Base-by-base conservation (phyloP, 2,797 vertebrate species). In the Mus caroli region DNA sequence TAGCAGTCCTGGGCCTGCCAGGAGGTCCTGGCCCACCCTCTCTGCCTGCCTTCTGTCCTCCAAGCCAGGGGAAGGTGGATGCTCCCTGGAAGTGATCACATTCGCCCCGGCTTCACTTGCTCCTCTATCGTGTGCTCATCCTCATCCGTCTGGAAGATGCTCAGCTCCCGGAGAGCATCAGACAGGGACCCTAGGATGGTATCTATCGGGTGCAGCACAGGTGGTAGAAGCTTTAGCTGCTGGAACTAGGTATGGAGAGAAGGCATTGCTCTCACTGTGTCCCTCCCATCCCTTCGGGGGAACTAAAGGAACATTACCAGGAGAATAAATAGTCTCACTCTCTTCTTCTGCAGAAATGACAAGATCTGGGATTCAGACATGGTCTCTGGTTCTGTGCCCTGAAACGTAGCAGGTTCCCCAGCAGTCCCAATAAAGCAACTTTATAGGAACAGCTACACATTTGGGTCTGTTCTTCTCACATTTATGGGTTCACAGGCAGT, bases 391-490 rank as follows among this genome's bases (percentile, higher is more conserved):
- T 71, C 88, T 43, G 1, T 43, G 80, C 83, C 62, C 75, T 79
- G 20, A 80, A 78, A 95, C 40, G 54, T 28, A 82, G 54, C 28
- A 67, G 64, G 56, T 73, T 73, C 78, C 87, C 28, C 26, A 80
- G 31, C 46, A 54, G 8, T 14, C 24, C 43, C 34, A 46, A 1
- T 0, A 62, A 80, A 62, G 54, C 28, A 40, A 73, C 26, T 31
- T 84, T 43, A 37, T 43, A 76, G 87, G 43, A 76, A 31, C 31
- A 75, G 62, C 84, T 92, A 62, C 76, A 75, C 15, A 64, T 83
- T 83, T 75, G 75, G 37, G 34, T 87, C 58, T 71, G 54, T 73
- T 88, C 79, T 94, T 83, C 83, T 79, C 87, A 64, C 46, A 46
- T 17, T 67, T 54, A 62, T 91, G 37, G 76, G 34, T 28, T 84